phyloP scores from a whole-genome alignment of 2,888 invertebrate genomes.

The Callinectes sapidus region DNA sequence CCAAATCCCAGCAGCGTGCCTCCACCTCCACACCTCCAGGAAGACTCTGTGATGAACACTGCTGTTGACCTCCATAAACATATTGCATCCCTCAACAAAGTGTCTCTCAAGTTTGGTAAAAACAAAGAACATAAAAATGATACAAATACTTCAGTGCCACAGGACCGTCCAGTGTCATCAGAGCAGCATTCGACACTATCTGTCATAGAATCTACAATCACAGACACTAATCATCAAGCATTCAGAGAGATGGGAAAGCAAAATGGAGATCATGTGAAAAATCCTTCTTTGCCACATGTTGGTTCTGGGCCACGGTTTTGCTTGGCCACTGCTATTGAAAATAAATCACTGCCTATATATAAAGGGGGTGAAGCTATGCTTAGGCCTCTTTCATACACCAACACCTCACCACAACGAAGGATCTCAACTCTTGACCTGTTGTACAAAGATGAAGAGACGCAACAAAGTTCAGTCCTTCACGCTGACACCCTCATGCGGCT shows the following conservation, averaged over 20 bases:
- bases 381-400: background rate
- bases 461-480: background rate
- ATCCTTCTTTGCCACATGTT: background rate
- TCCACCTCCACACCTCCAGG: background rate
- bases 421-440: background rate
- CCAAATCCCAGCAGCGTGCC: background rate
- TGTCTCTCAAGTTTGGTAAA: slow-evolving; percentile 32
- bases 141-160: background rate
- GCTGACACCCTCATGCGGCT: slow-evolving; percentile 42
- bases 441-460: background rate
- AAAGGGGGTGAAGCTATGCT: background rate
- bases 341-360: background rate
- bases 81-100: slow-evolving; percentile 61
- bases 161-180: background rate
- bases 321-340: background rate
- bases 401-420: background rate
- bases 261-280: background rate
- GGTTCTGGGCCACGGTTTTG: background rate
- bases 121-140: background rate
- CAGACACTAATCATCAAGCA: background rate
- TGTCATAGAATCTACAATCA: background rate
- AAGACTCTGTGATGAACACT: background rate
- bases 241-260: background rate
- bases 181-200: background rate
- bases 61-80: slow-evolving; percentile 46